Evolutionary conservation across 2,113 vertebrate genomes (phyloP).

Genomic region (Brachyistius frenatus): DNA sequence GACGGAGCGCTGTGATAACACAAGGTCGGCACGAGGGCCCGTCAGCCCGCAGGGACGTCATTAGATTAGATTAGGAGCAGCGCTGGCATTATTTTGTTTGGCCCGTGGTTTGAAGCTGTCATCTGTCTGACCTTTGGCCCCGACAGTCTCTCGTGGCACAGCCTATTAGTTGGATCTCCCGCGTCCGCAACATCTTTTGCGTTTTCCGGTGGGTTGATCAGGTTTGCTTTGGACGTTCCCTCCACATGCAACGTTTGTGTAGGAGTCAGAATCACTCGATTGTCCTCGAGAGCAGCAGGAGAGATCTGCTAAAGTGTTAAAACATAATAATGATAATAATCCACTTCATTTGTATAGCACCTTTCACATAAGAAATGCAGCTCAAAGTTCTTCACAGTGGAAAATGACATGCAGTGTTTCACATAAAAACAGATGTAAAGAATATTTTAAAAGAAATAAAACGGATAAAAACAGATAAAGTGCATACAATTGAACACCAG

Average conservation of each 20-base stretch:
- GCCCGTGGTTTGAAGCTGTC: slow-evolving; percentile 59
- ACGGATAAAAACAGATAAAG: too few species aligned
- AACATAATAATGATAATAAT: too few species aligned
- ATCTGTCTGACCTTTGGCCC: slow-evolving; percentile 55
- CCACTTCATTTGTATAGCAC: too few species aligned
- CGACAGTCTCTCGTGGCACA: slow-evolving; percentile 20
- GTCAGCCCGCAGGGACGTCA: slow-evolving; percentile 52
- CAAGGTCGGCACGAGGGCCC: slow-evolving; percentile 24
- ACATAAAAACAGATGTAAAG: too few species aligned
- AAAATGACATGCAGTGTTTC: too few species aligned
- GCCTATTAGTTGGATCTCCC: slow-evolving; percentile 26
- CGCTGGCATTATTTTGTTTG: slow-evolving; percentile 50
- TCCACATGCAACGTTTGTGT: slow-evolving; percentile 11
- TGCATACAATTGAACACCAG: too few species aligned
- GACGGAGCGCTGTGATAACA: slow-evolving; percentile 21
- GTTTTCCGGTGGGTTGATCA: slow-evolving; percentile 29
- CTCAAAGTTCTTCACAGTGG: too few species aligned
- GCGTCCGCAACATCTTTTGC: slow-evolving; percentile 19
- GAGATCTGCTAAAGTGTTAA: slow-evolving; percentile 17
- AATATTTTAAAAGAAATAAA: too few species aligned
- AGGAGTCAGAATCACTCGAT: slow-evolving; percentile 15
- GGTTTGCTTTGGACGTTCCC: neutral
- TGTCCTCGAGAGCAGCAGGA: slow-evolving; percentile 1
- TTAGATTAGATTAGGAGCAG: slow-evolving; percentile 63
- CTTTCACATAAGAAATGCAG: too few species aligned